Base-by-base conservation (phyloP, 2,888 invertebrate genomes). In the Andrena praecox region DNA sequence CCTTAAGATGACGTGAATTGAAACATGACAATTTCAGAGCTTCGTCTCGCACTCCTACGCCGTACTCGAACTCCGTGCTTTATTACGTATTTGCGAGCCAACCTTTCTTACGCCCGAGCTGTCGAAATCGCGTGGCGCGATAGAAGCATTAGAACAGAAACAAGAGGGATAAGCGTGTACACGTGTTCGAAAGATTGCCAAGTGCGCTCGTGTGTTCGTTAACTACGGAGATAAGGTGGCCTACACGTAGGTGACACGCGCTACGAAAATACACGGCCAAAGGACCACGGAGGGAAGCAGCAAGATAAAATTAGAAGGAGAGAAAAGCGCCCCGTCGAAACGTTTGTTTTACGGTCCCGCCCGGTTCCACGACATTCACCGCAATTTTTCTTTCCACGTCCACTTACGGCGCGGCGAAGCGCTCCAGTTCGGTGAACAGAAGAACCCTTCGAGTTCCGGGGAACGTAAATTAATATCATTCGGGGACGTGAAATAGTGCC, bases 291-390 rank as follows among this genome's bases (percentile, higher is more conserved):
- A 80, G 77, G 79, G 85, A 76, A 77, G 72, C 76, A 79, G 77
- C 82, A 75, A 74, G 87, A 87, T 86, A 88, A 82, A 88, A 88
- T 88, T 88, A 88, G 87, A 88, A 83, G 78, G 73, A 87, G 86
- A 87, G 86, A 87, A 83, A 87, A 86, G 84, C 86, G 82, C 76
- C 78, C 66, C 80, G 86, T 87, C 84, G 80, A 82, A 86, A 86
- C 86, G 84, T 86, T 87, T 87, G 86, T 87, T 87, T 87, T 87
- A 86, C 80, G 82, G 86, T 80, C 77, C 87, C 74, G 86, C 78
- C 80, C 63, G 80, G 84, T 87, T 86, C 87, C 69, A 86, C 84
- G 87, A 87, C 86, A 86, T 84, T 84, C 80, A 80, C 81, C 71
- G 81, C 84, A 86, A 87, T 87, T 87, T 87, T 87, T 87, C 86